Evolutionary conservation across 2,113 vertebrate species (phyloP).

Genomic region (Pogona vitticeps): DNA sequence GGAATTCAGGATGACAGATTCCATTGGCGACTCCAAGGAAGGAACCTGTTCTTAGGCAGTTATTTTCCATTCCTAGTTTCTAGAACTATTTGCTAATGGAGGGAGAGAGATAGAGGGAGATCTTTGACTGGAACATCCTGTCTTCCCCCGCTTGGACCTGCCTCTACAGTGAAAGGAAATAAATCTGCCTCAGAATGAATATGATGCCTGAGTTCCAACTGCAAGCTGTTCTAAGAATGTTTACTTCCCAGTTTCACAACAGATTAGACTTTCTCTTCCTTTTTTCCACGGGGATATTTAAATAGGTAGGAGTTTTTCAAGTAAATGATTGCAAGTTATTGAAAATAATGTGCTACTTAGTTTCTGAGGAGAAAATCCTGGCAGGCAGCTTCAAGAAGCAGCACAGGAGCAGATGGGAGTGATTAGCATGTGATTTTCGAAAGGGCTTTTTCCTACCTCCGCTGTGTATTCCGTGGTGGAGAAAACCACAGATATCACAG

Average conservation of each 20-base stretch:
- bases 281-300: constrained; percentile 73
- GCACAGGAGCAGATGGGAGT: constrained; percentile 77
- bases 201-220: accelerated
- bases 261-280: constrained; percentile 4
- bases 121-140: background rate
- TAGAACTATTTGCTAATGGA: background rate
- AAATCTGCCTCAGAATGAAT: background rate
- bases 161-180: background rate
- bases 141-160: no score
- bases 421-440: constrained; percentile 78
- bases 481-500: background rate
- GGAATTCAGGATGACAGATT: constrained; percentile 3
- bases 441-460: constrained; percentile 65
- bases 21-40: background rate
- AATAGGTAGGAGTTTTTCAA: constrained; percentile 75
- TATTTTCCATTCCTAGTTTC: background rate
- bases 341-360: constrained; percentile 80
- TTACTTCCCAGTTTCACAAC: constrained; percentile 44
- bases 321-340: constrained; percentile 79
- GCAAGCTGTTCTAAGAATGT: background rate
- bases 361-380: constrained; percentile 74
- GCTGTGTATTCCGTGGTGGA: constrained; percentile 51
- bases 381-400: constrained; percentile 74
- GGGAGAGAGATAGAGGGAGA: background rate
- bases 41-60: background rate